Conservation (phyloP, 2,113 vertebrate genomes). For the Apodemus sylvaticus region DNA sequence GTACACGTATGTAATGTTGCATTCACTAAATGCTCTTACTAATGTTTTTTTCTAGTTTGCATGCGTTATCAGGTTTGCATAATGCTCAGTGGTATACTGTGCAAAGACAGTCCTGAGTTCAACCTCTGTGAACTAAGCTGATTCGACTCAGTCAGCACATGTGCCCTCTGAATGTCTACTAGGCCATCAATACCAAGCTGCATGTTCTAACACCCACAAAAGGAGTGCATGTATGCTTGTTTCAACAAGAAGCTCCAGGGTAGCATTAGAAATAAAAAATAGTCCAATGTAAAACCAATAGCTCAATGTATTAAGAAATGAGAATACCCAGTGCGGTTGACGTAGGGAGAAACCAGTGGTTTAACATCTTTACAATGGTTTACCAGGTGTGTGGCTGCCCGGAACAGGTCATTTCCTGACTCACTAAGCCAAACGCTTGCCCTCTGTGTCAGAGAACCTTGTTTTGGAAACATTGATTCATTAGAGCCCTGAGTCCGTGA, state of each 20-base stretch:
- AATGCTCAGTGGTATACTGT: not conserved
- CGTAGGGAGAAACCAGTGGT: not conserved
- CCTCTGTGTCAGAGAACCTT: not conserved
- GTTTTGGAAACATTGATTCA: not conserved
- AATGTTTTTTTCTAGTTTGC: not conserved
- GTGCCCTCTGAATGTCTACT: not conserved
- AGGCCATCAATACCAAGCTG: not conserved
- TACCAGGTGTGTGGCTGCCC: not conserved
- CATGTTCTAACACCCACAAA: not conserved
- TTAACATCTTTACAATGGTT: not conserved
- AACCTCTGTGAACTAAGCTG: not conserved
- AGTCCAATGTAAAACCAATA: not conserved
- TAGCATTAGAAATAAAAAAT: not conserved
- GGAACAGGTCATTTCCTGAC: not conserved
- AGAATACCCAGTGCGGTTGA: not conserved
- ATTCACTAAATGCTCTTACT: constrained; percentile 30
- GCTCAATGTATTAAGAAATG: not conserved
- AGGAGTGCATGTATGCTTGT: not conserved
- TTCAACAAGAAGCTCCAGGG: not conserved
- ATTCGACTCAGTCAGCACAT: not conserved
- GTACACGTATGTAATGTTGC: not conserved
- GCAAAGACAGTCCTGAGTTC: not conserved
- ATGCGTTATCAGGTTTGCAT: not conserved
- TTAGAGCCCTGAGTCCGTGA: not conserved
- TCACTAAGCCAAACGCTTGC: not conserved